Conservation (phyloP, 2,888 invertebrate species). For the Epirrita christyi region DNA sequence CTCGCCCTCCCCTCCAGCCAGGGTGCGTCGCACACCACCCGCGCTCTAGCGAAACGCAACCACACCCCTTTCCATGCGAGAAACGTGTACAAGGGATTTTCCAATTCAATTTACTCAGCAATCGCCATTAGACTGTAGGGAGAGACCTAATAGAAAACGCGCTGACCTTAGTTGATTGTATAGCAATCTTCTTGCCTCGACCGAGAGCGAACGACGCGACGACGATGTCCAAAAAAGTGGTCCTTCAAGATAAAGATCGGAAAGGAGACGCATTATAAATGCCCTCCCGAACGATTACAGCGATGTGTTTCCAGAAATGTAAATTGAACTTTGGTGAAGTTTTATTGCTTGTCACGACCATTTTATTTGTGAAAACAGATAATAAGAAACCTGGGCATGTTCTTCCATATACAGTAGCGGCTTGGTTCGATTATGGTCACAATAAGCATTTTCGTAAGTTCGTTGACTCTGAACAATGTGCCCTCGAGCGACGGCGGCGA, state of each 20-base stretch:
- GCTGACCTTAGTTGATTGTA: constrained; percentile 29
- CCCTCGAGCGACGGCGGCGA: constrained; percentile 58
- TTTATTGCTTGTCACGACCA: constrained; percentile 54
- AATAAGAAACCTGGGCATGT: constrained; percentile 64
- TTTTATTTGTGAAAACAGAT: constrained; percentile 69
- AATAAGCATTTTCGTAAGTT: constrained; percentile 82
- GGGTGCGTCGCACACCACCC: constrained; percentile 57
- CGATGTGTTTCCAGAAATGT: constrained; percentile 47
- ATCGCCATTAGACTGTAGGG: constrained; percentile 46
- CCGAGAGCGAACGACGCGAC: not conserved
- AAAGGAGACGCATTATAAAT: constrained; percentile 25
- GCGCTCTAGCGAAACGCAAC: constrained; percentile 59
- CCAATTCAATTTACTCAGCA: constrained; percentile 76
- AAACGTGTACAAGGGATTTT: constrained; percentile 81
- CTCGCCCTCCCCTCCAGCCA: constrained; percentile 61
- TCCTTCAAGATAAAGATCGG: constrained; percentile 19
- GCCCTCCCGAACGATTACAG: constrained; percentile 27
- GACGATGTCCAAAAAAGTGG: constrained; percentile 14
- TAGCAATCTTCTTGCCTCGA: constrained; percentile 5
- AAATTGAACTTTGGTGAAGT: constrained; percentile 36
- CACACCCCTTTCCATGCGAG: constrained; percentile 80
- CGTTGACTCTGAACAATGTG: constrained; percentile 80
- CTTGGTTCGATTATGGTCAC: constrained; percentile 81
- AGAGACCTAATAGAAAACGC: constrained; percentile 42
- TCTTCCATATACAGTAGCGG: constrained; percentile 75